phyloP scores from a whole-genome alignment of 2,797 vertebrate genomes.

The Falco concolor region DNA sequence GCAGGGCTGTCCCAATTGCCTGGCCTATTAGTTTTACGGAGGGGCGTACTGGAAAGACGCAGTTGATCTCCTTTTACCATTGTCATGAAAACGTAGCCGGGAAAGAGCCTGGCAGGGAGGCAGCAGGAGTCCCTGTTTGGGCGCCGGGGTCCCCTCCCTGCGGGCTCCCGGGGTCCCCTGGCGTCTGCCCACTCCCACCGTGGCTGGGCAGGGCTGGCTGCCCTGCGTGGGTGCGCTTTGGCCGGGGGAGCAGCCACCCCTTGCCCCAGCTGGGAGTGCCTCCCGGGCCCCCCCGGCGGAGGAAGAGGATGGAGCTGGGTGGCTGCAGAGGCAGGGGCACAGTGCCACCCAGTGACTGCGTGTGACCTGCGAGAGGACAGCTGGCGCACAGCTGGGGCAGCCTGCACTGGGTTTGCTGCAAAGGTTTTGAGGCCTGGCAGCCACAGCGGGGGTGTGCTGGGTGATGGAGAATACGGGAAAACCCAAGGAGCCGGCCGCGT shows the following conservation, averaged over 20 bases:
- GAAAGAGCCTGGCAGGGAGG: background rate
- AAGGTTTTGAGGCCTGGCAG: background rate
- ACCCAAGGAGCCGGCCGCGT: fast-evolving
- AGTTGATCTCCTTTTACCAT: conserved; percentile 20
- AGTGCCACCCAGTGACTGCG: conserved; percentile 58
- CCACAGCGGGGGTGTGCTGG: background rate
- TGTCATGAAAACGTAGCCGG: background rate
- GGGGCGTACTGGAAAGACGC: background rate
- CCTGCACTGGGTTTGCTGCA: background rate
- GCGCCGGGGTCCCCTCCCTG: background rate
- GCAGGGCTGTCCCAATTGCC: background rate
- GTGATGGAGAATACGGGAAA: background rate
- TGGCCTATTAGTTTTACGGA: conserved; percentile 48
- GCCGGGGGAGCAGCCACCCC: background rate
- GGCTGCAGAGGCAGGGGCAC: conserved; percentile 15
- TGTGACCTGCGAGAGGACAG: background rate
- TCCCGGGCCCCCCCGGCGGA: background rate
- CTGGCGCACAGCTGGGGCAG: background rate
- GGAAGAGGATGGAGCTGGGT: background rate
- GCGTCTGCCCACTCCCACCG: background rate
- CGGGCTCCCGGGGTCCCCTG: fast-evolving
- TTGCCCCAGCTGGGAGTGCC: background rate
- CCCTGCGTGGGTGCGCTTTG: background rate
- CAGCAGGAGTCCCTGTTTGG: background rate
- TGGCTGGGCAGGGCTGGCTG: background rate